These are phyloP conservation scores for Hystrix cristata DNA, from an alignment of 2,113 vertebrate species.

Conservation along the genomic window DNA sequence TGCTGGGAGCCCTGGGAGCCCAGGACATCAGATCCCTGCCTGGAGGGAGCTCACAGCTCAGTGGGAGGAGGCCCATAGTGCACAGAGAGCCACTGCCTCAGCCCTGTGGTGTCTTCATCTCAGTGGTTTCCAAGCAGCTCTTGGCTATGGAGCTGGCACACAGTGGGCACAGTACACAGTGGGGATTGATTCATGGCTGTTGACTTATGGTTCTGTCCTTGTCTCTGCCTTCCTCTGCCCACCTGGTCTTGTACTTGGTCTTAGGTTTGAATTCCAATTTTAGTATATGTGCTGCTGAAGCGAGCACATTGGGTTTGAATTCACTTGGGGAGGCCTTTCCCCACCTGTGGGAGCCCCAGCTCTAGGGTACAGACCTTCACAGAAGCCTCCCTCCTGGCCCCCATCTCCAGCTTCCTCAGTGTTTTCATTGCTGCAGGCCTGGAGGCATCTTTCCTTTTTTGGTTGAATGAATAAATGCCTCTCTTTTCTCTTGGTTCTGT, in stretches of 20 bases:
- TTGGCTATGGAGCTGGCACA: background rate
- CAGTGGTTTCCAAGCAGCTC: background rate
- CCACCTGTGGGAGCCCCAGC: background rate
- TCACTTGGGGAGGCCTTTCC: background rate
- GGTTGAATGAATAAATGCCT: background rate
- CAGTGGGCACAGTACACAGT: background rate
- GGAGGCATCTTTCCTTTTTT: background rate
- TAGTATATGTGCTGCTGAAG: too few species aligned
- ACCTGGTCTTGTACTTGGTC: too few species aligned
- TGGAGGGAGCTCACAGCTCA: background rate
- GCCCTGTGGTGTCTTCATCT: background rate
- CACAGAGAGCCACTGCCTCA: background rate
- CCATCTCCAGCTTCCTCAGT: background rate
- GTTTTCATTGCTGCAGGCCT: background rate
- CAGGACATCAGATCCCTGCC: background rate
- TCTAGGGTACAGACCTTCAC: background rate
- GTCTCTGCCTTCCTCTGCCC: background rate
- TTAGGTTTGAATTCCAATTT: too few species aligned
- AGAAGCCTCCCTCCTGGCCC: background rate
- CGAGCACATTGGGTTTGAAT: background rate
- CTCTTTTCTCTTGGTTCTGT: background rate
- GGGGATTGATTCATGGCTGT: background rate
- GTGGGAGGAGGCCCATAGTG: background rate
- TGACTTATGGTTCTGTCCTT: background rate
- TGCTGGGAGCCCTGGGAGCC: background rate